These are phyloP conservation scores for Tenthredo amoena DNA, from an alignment of 2,888 invertebrate genomes.

Conservation along the genomic window DNA sequence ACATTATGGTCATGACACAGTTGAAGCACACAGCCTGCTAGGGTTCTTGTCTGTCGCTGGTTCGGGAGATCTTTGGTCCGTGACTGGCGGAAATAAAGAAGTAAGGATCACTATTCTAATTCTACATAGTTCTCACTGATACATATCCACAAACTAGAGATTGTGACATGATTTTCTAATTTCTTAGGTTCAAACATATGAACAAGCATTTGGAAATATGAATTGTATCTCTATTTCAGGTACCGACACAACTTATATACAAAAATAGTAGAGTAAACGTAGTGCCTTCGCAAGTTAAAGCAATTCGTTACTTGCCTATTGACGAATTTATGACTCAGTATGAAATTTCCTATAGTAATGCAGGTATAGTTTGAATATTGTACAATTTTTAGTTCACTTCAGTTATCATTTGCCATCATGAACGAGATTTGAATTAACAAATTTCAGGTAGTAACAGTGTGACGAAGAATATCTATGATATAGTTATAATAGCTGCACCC, in stretches of 20 bases:
- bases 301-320: slow-evolving; percentile 63
- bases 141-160: background rate
- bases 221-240: slow-evolving; percentile 62
- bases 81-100: slow-evolving; percentile 81
- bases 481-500: slow-evolving; percentile 82
- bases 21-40: slow-evolving; percentile 79
- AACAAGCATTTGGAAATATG: background rate
- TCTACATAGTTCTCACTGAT: background rate
- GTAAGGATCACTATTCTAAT: slow-evolving; percentile 66
- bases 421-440: background rate
- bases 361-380: slow-evolving; percentile 59
- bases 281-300: slow-evolving; percentile 65
- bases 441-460: slow-evolving; percentile 63
- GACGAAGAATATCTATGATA: slow-evolving; percentile 77
- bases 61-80: slow-evolving; percentile 80
- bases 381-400: slow-evolving; percentile 32
- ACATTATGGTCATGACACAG: slow-evolving; percentile 82
- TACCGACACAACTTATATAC: slow-evolving; percentile 70
- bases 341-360: slow-evolving; percentile 66
- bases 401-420: background rate
- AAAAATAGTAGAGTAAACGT: slow-evolving; percentile 67
- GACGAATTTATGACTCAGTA: slow-evolving; percentile 62
- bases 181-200: background rate
- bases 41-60: slow-evolving; percentile 80
- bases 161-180: background rate